Evolutionary conservation across 2,797 vertebrate genomes (phyloP), one percentile per base, ranked within the genome.

Genomic region (Chaetophractus vellerosus): DNA sequence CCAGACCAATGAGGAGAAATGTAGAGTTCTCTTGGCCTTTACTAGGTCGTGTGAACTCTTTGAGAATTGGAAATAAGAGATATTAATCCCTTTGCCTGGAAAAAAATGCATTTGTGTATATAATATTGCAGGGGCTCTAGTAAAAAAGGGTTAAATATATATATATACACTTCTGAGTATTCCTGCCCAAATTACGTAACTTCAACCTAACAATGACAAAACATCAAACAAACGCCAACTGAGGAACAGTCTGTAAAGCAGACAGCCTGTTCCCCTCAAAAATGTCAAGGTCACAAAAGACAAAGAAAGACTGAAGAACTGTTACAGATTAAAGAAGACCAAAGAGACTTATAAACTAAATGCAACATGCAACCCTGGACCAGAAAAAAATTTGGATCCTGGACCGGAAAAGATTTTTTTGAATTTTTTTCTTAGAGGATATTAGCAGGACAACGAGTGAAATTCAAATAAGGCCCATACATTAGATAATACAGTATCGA

Each of bases 31-130:
- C 61, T 80, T 92, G 41, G 31, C 31, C 74, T 72, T 71, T 74
- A 38, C 86, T 78, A 57, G 8, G 0, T 92, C 31, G 4, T 33
- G 12, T 71, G 28, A 87, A 45, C 23, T 18, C 80, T 96, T 66
- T 90, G 86, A 87, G 78, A 93, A 89, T 11, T 61, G 63, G 24
- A 91, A 68, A 61, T 45, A 75, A 93, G 52, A 76, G 9, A 71
- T 28, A 79, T 41, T 36, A 72, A 88, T 74, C 36, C 16, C 36
- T 93, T 76, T 72, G 28, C 23, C 59, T 85, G 84, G 41, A 68
- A 80, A 68, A 80, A 81, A 95, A 85, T 61, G 45, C 23, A 71
- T 80, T 64, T 91, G 75, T 89, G 28, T 1, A 71, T 24, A 66
- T 59, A 87, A 90, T 59, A 63, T 50, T 75, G 33, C 31, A 72